Evolutionary conservation across 64 coral and sea anemone species (phyloP), one percentile per base, ranked within the genome.

Genomic region (Dendronephthya gigantea): DNA sequence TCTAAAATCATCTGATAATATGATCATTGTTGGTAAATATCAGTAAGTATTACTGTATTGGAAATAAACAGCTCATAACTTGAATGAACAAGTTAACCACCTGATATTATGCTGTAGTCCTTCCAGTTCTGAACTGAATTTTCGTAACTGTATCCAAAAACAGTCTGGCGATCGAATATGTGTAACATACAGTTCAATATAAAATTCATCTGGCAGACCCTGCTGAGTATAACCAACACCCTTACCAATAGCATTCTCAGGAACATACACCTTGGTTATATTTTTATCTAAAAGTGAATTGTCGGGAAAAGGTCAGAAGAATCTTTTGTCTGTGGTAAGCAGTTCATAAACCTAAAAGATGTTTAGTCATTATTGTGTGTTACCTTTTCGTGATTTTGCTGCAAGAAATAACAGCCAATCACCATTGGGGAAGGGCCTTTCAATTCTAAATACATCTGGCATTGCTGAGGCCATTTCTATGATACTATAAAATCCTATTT

Each of bases 381-480:
- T 83, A 87, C 75, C 76, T 87, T 23, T 14, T 83, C 34, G 34
- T 29, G 74, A 22, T 2, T 40, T 55, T 23, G 37, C 17, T 38
- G 68, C 82, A 22, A 83, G 29, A 15, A 59, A 86, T 34, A 93
- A 88, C 62, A 93, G 90, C 95, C 95, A 98, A 82, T 98, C 95
- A 65, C 92, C 92, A 85, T 90, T 84, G 37, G 89, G 90, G 75
- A 90, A 93, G 40, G 95, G 95, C 85, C 95, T 84, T 13, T 93
- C 87, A 82, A 98, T 98, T 70, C 85, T 82, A 4, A 98, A 92
- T 84, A 91, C 82, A 58, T 98, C 90, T 85, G 95, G 90, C 90
- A 98, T 93, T 48, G 95, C 91, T 82, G 88, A 87, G 76, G 90
- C 90, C 48, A 98, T 85, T 47, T 98, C 95, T 39, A 98, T 83